Evolutionary conservation across 2,113 vertebrate genomes (phyloP), one percentile per base, ranked within the genome.

Genomic region (Ploceus nigricollis): DNA sequence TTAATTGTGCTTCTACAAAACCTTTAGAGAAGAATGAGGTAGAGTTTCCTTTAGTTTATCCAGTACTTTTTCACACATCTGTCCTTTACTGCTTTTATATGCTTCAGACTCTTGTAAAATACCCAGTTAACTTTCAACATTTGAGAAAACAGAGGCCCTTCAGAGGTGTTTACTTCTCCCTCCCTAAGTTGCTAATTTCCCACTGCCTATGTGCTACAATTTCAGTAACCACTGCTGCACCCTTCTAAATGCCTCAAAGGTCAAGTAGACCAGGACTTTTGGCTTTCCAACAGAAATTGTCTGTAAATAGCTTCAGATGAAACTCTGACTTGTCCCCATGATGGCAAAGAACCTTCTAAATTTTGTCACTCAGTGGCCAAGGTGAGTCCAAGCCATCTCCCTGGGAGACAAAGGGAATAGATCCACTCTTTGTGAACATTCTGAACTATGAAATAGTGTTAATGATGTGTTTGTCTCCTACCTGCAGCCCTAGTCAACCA

Each of bases 21-120:
- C 97, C 97, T 96, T 97, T 89, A 30, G 89, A 97, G 96, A 96
- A 96, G 95, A 97, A 97, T 95, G 97, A 98, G 97, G 97, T 98
- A 98, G 94, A 93, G 96, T 97, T 97, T 97, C 95, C 94, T 97
- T 97, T 91, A 61, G 69, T 96, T 95, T 96, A 92, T 75, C 95
- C 92, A 93, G 79, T 77, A 65, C 77, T 80, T 94, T 92, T 89
- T 96, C 91, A 75, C 60, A 90, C 90, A 95, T 94, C 89, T 93
- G 80, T 73, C 66, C 76, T 88, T 94, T 63, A 88, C 40, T 66
- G 57, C 73, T 96, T 96, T 85, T 95, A 90, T 87, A 73, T 64
- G 63, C 56, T 56, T 92, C 69, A 48, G 60, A 81, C 88, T 57
- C 89, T 96, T 90, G 88, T 92, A 95, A 96, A 89, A 93, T 64